Evolutionary conservation across 2,888 invertebrate genomes (phyloP).

Genomic region (Drosophila demipolita): DNA sequence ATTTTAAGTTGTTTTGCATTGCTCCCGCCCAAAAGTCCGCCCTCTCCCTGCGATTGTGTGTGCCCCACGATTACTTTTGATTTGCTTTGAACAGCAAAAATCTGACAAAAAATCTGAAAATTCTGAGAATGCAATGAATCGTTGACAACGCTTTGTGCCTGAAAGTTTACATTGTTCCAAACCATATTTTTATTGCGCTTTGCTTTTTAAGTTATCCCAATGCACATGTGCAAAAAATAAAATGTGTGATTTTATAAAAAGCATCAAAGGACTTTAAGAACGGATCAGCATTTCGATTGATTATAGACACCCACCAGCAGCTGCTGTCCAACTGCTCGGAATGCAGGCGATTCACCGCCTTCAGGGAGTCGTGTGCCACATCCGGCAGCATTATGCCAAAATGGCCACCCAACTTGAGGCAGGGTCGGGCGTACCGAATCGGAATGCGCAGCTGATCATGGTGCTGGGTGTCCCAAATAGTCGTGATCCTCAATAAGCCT

Average conservation of each 20-base stretch:
- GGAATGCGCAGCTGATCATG: slow-evolving; percentile 38
- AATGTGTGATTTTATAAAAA: background rate
- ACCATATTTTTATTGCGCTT: slow-evolving; percentile 4
- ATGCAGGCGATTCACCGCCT: slow-evolving; percentile 16
- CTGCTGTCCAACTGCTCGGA: slow-evolving; percentile 31
- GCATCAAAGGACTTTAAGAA: background rate
- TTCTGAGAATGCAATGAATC: slow-evolving; percentile 39
- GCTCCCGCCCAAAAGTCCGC: slow-evolving; percentile 19
- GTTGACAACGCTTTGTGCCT: slow-evolving; percentile 53
- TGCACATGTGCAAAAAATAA: background rate
- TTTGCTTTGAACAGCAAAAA: slow-evolving; percentile 62
- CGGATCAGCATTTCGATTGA: background rate
- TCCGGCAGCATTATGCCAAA: slow-evolving; percentile 36
- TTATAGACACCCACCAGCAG: slow-evolving; percentile 41
- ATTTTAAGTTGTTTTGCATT: slow-evolving; percentile 79
- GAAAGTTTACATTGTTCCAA: slow-evolving; percentile 44
- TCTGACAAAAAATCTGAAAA: slow-evolving; percentile 21
- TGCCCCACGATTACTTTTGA: slow-evolving; percentile 45
- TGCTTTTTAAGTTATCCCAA: background rate
- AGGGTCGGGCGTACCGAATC: slow-evolving; percentile 51
- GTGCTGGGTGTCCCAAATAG: slow-evolving; percentile 43
- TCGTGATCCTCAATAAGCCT: slow-evolving; percentile 16
- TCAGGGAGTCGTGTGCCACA: background rate
- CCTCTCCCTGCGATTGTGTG: background rate
- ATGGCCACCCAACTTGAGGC: slow-evolving; percentile 34